Percentiles rank a stretch among this genome's conserved stretches.
phyloP scores from a whole-genome alignment of 2,797 vertebrate species.

The Staurois parvus region DNA sequence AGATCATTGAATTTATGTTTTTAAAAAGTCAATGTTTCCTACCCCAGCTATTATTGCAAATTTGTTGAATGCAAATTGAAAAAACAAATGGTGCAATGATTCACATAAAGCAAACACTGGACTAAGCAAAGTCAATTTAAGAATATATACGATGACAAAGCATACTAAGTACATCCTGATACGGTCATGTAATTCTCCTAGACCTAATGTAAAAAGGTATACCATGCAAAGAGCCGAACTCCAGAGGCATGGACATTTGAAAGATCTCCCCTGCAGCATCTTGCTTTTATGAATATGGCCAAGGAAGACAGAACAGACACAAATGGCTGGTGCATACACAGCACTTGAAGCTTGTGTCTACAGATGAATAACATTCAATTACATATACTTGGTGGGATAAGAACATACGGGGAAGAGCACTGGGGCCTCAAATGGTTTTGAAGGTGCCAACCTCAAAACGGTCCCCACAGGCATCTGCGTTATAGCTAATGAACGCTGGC shows the following conservation, averaged over 20 bases:
- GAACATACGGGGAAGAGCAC: conserved; percentile 32
- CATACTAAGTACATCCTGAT: conserved; percentile 6
- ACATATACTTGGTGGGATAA: conserved; percentile 23
- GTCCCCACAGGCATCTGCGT: conserved; percentile 49
- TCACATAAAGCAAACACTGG: neutral
- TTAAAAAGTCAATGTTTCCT: neutral
- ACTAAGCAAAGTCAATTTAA: neutral
- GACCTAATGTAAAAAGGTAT: neutral
- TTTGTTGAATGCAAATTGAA: neutral
- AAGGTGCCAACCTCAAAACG: conserved; percentile 32
- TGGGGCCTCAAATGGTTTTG: conserved; percentile 13
- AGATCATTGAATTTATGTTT: neutral
- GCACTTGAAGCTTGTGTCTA: conserved; percentile 25
- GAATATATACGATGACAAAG: conserved; percentile 13
- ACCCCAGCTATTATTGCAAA: neutral
- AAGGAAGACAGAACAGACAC: conserved; percentile 19
- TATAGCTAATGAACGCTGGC: conserved; percentile 38
- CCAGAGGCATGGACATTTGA: conserved; percentile 15
- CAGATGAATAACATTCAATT: conserved; percentile 48
- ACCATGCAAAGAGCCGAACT: conserved; percentile 20
- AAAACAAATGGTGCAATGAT: neutral
- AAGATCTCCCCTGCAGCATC: conserved; percentile 26
- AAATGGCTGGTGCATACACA: conserved; percentile 31
- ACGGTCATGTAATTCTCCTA: neutral
- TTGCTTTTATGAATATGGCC: neutral